phyloP scores from a whole-genome alignment of 1,140 invertebrate species.

The Geopemphigus sp. region DNA sequence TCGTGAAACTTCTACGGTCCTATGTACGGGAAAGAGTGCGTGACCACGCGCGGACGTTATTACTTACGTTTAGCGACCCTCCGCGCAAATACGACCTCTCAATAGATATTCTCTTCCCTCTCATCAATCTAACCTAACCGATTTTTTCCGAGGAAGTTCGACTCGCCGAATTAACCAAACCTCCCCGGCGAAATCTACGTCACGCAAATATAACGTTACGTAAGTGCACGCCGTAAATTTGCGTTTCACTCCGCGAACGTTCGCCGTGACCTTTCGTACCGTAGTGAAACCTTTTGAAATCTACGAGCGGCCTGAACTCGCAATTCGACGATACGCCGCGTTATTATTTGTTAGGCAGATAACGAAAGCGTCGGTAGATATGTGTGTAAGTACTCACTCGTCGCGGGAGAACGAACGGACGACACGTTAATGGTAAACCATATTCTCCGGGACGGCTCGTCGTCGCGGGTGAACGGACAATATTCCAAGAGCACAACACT shows the following conservation, averaged over 20 bases:
- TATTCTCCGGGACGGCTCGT: background rate
- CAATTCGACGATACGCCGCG: no score
- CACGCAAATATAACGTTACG: background rate
- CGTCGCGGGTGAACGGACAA: background rate
- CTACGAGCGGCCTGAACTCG: no score
- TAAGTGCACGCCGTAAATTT: background rate
- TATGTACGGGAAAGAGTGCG: slow-evolving; percentile 22
- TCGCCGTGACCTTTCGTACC: background rate
- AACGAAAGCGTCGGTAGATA: no score
- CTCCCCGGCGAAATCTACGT: background rate
- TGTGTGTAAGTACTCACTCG: no score
- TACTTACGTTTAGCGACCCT: background rate
- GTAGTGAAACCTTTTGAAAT: no score
- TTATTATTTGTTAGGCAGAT: no score
- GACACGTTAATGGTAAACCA: background rate
- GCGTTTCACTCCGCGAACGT: background rate
- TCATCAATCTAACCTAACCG: no score
- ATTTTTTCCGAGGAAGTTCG: no score
- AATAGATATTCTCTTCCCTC: no score
- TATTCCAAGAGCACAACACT: background rate
- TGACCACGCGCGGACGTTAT: background rate
- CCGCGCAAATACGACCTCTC: background rate
- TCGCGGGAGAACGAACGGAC: no score
- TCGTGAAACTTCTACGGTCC: background rate
- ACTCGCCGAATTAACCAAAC: no score